Conservation (phyloP, 2,797 vertebrate genomes). For the Silurus aristotelis region DNA sequence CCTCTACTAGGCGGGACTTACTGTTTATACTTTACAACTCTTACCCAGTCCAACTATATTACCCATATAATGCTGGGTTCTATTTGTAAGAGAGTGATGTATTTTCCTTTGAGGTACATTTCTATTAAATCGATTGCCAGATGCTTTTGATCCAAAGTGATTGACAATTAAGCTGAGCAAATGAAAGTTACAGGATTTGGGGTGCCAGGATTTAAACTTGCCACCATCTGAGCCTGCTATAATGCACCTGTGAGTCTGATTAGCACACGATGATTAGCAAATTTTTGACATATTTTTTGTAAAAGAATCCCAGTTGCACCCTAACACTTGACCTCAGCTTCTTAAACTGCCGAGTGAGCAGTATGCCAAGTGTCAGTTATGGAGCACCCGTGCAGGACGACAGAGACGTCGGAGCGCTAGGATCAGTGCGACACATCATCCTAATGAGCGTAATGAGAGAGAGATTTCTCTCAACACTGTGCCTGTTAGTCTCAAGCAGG, state of each 20-base stretch:
- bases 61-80: not conserved
- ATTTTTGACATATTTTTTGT: conserved; percentile 56
- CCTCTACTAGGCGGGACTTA: conserved; percentile 26
- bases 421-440: conserved; percentile 47
- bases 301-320: conserved; percentile 51
- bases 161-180: not conserved
- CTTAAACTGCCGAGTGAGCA: conserved; percentile 55
- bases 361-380: conserved; percentile 50
- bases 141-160: not conserved
- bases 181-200: not conserved
- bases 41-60: conserved; percentile 2
- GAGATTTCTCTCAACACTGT: conserved; percentile 54
- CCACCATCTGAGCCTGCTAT: not conserved
- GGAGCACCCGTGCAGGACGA: conserved; percentile 24
- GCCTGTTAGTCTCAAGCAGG: conserved; percentile 52
- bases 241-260: conserved; percentile 53
- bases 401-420: conserved; percentile 36
- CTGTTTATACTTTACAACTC: conserved; percentile 11
- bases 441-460: conserved; percentile 50
- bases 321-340: conserved; percentile 44
- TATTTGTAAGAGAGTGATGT: not conserved
- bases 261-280: conserved; percentile 44
- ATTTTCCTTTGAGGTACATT: conserved; percentile 13
- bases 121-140: not conserved
- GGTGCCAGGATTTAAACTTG: not conserved